Conservation (phyloP, 2,888 invertebrate genomes). For the Quadriops clusia region DNA sequence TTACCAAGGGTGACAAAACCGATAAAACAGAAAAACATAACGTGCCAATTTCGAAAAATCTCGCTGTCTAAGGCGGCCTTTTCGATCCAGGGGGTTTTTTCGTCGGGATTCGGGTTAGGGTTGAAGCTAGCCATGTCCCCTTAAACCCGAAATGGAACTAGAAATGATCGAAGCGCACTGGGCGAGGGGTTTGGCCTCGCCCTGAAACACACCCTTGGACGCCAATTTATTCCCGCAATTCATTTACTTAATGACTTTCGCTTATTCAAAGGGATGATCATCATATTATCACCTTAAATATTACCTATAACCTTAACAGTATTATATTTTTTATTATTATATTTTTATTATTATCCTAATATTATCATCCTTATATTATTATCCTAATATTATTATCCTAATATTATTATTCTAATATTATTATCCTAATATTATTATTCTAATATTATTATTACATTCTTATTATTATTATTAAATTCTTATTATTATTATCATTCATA, state of each 20-base stretch:
- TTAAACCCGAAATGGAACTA: neutral
- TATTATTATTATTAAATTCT: no score
- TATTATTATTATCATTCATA: no score
- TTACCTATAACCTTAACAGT: no score
- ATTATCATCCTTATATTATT: no score
- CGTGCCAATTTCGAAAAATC: slow-evolving; percentile 71
- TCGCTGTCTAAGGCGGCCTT: slow-evolving; percentile 53
- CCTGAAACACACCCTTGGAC: slow-evolving; percentile 14
- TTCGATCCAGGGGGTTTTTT: slow-evolving; percentile 56
- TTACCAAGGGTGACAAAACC: slow-evolving; percentile 51
- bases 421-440: no score
- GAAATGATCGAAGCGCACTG: slow-evolving; percentile 3
- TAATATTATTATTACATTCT: no score
- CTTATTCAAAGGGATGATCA: no score
- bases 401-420: no score
- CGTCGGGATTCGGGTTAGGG: slow-evolving; percentile 33
- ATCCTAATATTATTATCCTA: no score
- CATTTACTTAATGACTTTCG: slow-evolving; percentile 16
- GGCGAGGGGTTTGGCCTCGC: slow-evolving; percentile 1
- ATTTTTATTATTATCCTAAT: no score
- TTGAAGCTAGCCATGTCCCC: slow-evolving; percentile 30
- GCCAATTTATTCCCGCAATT: slow-evolving; percentile 11
- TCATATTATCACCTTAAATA: no score
- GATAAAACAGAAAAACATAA: slow-evolving; percentile 58
- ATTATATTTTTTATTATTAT: no score